Evolutionary conservation across 2,888 invertebrate genomes (phyloP), one percentile per base, ranked within the genome.

Genomic region (Cremastinae sp.): DNA sequence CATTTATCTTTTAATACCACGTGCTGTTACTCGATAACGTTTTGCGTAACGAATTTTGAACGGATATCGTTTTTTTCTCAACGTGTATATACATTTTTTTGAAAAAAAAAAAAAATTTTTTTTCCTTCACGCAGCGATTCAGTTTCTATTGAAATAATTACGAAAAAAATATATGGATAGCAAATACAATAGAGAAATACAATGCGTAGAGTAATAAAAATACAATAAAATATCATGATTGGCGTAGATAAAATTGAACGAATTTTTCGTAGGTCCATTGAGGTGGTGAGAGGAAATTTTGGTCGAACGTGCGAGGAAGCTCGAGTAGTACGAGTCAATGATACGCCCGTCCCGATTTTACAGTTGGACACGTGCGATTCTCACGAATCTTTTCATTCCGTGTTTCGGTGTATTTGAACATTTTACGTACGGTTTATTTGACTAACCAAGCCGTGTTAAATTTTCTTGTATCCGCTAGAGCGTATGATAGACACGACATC

Each of bases 401-500:
- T 43, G 62, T 10, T 71, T 53, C 38, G 16, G 18, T 18, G n/a
- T 5, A 12, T 54, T 61, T 38, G 45, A 45, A 38, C 45, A 38
- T 34, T 4, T 4, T 61, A 34, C 51, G 10, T 20, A 9, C 28
- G 16, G 51, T 69, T 53, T 54, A 43, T 70, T 62, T 12, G 45
- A 51, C 59, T 14, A 51, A 56, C 18, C 41, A 16, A 68, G 69
- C 76, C 2, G 1, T 10, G 20, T 22, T 70, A 45, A 22, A 47
- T 62, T 34, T 14, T 28, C 28, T 28, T 28, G 28, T 28, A 28
- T 28, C 28, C 28, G 14, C 12, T 41, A 41, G 38, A 41, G 71
- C 56, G 14, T 84, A 84, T 84, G 83, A 82, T 77, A 62, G 41
- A 47, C 28, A 28, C 28, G 28, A 28, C 49, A 41, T 47, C 8